These are phyloP conservation scores for Neolamprologus ventralis DNA, from an alignment of 2,113 vertebrate species.

Conservation along the genomic window DNA sequence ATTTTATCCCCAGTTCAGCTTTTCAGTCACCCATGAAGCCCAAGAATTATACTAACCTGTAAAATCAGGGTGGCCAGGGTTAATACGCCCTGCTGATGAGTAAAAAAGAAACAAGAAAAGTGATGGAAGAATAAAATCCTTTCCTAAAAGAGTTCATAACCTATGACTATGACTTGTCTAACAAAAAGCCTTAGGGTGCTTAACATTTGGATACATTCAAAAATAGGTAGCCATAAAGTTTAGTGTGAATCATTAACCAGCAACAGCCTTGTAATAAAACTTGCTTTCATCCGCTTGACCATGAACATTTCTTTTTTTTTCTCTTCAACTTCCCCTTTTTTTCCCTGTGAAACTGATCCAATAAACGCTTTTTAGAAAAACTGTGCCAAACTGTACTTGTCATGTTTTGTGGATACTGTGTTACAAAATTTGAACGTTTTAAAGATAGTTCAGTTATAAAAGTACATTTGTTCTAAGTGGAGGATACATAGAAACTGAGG, in stretches of 20 bases:
- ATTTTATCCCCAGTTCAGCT: not conserved
- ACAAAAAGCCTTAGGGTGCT: not conserved
- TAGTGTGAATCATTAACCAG: conserved; percentile 24
- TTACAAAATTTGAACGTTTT: not conserved
- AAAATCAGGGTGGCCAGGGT: not conserved
- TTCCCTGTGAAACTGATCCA: not conserved
- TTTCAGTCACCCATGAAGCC: not conserved
- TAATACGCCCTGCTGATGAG: not conserved
- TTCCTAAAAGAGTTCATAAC: not conserved
- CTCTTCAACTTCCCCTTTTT: conserved; percentile 12
- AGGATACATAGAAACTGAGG: not conserved
- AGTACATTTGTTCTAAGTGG: not conserved
- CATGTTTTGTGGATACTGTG: not conserved
- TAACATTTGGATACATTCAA: not conserved
- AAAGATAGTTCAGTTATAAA: not conserved
- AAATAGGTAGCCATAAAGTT: not conserved
- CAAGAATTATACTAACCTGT: not conserved
- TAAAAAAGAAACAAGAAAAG: not conserved
- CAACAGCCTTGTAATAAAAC: not conserved
- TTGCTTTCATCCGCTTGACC: conserved; percentile 4
- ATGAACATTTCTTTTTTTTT: not conserved
- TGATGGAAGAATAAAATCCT: not conserved
- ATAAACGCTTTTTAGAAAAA: not conserved
- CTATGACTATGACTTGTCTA: not conserved
- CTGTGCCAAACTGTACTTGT: not conserved